Conservation (phyloP, 92 coral and sea anemone genomes). For the Plumapathes pennacea region DNA sequence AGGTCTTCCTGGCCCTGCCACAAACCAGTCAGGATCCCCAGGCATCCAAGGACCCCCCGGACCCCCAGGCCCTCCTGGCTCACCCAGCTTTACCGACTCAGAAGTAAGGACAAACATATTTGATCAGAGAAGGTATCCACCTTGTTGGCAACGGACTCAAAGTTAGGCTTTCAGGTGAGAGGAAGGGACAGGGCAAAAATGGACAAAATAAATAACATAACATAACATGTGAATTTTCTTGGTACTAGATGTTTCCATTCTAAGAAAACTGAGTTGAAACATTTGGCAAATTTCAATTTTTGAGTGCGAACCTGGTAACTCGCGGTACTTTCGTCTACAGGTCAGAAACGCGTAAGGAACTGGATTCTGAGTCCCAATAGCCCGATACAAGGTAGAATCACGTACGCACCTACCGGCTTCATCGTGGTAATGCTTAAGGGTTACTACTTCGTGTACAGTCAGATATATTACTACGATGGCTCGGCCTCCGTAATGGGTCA, state of each 20-base stretch:
- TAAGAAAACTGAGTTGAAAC: no score
- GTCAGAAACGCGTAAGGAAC: neutral
- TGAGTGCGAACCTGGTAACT: no score
- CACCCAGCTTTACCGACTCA: neutral
- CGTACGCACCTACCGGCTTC: conserved; percentile 26
- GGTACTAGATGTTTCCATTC: no score
- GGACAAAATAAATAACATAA: no score
- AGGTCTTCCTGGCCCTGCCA: no score
- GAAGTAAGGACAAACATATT: neutral
- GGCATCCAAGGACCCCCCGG: conserved; percentile 5
- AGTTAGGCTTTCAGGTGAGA: no score
- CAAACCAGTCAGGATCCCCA: neutral
- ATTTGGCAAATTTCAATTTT: no score
- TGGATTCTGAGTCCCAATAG: conserved; percentile 40
- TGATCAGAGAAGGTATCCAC: conserved; percentile 16
- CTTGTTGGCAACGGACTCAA: conserved; percentile 20
- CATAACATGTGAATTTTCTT: no score
- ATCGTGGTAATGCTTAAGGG: conserved; percentile 57
- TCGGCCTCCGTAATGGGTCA: conserved; percentile 22
- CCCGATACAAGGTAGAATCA: conserved; percentile 21
- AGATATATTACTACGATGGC: conserved; percentile 56
- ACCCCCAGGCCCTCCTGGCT: conserved; percentile 3
- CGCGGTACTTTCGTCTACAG: conserved; percentile 30
- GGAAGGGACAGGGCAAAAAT: no score
- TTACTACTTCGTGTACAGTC: conserved; percentile 84